Evolutionary conservation across 2,113 vertebrate species (phyloP).

Genomic region (Himantopus leucocephalus): DNA sequence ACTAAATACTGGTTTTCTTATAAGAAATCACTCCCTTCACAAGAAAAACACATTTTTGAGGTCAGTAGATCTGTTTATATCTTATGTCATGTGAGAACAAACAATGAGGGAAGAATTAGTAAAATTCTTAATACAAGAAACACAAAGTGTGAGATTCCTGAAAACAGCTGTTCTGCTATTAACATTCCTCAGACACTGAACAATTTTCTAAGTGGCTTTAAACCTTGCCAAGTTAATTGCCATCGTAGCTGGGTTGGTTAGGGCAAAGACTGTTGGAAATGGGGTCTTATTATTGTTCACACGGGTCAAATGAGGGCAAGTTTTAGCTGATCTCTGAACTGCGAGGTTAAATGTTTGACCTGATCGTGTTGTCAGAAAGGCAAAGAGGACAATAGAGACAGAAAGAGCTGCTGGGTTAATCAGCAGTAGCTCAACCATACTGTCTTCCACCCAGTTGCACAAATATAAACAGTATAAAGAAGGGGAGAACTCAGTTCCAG

Average conservation of each 20-base stretch:
- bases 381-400: neutral
- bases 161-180: constrained; percentile 56
- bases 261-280: constrained; percentile 44
- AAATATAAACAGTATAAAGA: neutral
- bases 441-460: neutral
- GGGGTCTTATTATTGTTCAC: neutral
- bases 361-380: neutral
- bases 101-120: constrained; percentile 52
- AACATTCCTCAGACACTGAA: constrained; percentile 40
- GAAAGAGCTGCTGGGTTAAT: neutral
- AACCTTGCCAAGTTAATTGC: constrained; percentile 47
- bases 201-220: constrained; percentile 45
- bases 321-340: constrained; percentile 36
- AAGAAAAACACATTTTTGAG: constrained; percentile 54
- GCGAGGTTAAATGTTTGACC: constrained; percentile 62
- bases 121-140: constrained; percentile 50
- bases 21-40: constrained; percentile 16
- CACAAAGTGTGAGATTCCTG: constrained; percentile 43
- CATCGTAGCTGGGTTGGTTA: constrained; percentile 9
- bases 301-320: constrained; percentile 39
- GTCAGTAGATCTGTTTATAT: constrained; percentile 46
- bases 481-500: neutral
- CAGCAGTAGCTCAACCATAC: neutral
- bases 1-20: constrained; percentile 13
- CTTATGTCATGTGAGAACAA: constrained; percentile 42